Evolutionary conservation across 2,113 vertebrate genomes (phyloP).

Genomic region (Carassius carassius): DNA sequence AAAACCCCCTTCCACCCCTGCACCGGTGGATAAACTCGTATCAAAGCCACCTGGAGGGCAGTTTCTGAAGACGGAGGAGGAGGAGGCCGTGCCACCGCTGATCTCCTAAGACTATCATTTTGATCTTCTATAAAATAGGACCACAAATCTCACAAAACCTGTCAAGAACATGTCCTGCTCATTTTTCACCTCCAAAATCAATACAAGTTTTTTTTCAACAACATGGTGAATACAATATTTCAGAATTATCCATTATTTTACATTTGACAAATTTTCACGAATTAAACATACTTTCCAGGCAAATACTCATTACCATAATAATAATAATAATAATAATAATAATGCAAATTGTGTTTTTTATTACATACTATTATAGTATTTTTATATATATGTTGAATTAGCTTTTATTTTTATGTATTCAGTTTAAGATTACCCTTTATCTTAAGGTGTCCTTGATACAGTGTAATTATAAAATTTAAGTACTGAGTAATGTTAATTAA

Average conservation of each 20-base stretch:
- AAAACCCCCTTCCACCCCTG: constrained; percentile 17
- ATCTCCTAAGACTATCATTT: constrained; percentile 19
- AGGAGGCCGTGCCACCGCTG: neutral
- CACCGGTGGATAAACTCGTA: constrained; percentile 27
- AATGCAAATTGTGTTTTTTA: too few relatives aligned
- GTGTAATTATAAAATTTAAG: too few relatives aligned
- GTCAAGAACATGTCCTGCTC: neutral
- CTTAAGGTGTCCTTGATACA: too few relatives aligned
- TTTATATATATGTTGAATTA: neutral
- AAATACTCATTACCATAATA: too few relatives aligned
- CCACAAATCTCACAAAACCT: neutral
- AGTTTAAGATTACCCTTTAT: neutral
- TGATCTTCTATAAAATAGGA: constrained; percentile 22
- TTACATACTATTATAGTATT: too few relatives aligned
- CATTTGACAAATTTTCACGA: neutral
- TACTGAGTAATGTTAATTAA: too few relatives aligned
- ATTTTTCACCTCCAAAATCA: neutral
- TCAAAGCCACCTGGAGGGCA: constrained; percentile 32
- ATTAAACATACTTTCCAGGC: too few relatives aligned
- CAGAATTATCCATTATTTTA: neutral
- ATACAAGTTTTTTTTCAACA: neutral
- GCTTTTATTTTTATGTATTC: neutral
- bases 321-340: too few relatives aligned
- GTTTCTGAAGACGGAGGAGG: constrained; percentile 12
- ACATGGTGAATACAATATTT: neutral